Conservation (phyloP, 2,797 vertebrate species). For the Gymnothorax reevesii region DNA sequence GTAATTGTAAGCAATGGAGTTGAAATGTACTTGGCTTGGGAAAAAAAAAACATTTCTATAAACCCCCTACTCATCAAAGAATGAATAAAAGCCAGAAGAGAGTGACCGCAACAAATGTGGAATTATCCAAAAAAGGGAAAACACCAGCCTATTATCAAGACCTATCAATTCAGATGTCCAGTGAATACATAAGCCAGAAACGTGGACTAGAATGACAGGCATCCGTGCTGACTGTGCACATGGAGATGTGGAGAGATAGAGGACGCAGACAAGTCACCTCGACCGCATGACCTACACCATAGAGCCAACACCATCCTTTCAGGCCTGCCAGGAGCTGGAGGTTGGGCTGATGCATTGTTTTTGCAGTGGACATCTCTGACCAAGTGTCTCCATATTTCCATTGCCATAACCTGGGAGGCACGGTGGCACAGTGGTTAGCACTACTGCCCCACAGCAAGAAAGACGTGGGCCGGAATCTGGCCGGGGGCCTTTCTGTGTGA, state of each 20-base stretch:
- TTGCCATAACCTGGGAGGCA: no score
- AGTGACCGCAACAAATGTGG: background rate
- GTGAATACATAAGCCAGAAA: background rate
- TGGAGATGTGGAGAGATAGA: background rate
- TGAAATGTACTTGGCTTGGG: no score
- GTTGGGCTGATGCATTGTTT: background rate
- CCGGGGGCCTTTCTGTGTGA: no score
- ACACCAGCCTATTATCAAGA: background rate
- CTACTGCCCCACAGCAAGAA: no score
- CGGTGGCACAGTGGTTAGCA: no score
- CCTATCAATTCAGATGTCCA: background rate
- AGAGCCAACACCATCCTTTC: background rate
- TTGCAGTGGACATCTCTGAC: no score
- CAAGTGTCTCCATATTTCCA: no score
- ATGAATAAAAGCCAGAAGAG: background rate
- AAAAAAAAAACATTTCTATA: no score
- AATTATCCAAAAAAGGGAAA: background rate
- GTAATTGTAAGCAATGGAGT: no score
- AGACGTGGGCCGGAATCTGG: no score
- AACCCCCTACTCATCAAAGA: background rate
- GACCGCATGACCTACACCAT: background rate
- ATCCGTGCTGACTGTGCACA: background rate
- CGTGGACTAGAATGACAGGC: background rate
- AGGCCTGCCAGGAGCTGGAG: background rate
- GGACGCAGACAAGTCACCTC: background rate